A percentile compares a stretch with the other conserved stretches of the same genome.
These are phyloP conservation scores for Pseudonaja textilis DNA, from an alignment of 2,113 vertebrate species.

Conservation along the genomic window DNA sequence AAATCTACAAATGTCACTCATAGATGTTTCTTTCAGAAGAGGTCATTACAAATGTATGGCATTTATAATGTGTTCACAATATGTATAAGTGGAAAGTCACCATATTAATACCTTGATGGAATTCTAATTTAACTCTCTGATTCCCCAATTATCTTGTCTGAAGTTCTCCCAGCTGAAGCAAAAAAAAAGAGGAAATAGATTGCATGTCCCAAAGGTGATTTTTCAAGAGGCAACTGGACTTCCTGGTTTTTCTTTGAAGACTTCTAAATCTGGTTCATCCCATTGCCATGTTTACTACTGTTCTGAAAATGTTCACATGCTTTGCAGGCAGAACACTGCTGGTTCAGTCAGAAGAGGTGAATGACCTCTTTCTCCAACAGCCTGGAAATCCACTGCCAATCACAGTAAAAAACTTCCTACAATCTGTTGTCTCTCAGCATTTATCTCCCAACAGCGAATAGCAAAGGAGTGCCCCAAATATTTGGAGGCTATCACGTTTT, in stretches of 20 bases:
- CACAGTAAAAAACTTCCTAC: background rate
- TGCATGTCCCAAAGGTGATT: background rate
- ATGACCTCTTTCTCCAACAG: background rate
- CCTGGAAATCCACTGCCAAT: background rate
- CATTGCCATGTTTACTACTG: background rate
- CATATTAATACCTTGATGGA: background rate
- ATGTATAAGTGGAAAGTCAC: background rate
- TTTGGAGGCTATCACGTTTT: background rate
- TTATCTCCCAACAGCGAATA: background rate
- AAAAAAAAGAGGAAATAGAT: background rate
- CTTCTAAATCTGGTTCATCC: background rate
- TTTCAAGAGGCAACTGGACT: no score
- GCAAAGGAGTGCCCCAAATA: background rate
- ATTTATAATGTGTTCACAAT: background rate
- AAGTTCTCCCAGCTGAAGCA: background rate
- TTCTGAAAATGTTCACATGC: background rate
- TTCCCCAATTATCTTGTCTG: background rate
- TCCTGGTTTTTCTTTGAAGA: no score
- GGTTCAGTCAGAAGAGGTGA: background rate
- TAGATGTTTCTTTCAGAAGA: background rate
- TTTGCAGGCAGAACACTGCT: background rate
- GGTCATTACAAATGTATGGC: background rate
- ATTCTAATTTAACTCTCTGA: background rate
- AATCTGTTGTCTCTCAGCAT: background rate
- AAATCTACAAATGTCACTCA: background rate